phyloP scores from a whole-genome alignment of 2,113 vertebrate species.

The Aplodontia rufa region DNA sequence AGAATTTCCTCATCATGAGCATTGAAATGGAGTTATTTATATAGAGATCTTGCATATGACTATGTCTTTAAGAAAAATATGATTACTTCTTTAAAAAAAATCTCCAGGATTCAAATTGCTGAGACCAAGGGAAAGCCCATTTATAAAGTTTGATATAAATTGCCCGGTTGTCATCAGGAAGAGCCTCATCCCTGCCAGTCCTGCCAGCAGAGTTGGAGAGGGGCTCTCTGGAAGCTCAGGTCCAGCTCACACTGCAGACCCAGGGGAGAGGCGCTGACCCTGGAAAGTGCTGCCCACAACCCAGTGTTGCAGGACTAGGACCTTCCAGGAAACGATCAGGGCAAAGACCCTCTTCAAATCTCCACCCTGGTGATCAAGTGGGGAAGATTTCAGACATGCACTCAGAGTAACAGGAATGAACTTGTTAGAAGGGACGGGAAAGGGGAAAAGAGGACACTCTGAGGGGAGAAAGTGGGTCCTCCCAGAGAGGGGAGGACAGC shows the following conservation, averaged over 20 bases:
- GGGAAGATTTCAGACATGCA: no score
- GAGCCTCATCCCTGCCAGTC: not conserved
- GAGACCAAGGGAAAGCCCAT: not conserved
- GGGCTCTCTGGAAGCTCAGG: not conserved
- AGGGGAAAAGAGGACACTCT: no score
- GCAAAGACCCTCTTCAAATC: no score
- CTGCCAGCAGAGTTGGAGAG: no score
- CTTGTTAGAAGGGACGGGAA: no score
- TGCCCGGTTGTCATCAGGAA: not conserved
- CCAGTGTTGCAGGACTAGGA: no score
- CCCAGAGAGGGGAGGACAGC: no score
- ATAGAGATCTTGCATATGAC: not conserved
- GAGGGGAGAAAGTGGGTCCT: no score
- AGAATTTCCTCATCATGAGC: not conserved
- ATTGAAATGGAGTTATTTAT: not conserved
- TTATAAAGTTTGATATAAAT: not conserved
- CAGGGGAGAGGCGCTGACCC: rapidly evolving
- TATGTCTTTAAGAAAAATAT: not conserved
- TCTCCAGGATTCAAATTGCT: not conserved
- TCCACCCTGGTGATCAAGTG: no score
- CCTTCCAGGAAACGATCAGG: no score
- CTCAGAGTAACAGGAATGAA: no score
- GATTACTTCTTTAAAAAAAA: not conserved
- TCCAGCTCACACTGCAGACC: not conserved
- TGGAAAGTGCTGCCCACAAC: no score